Base-by-base conservation (phyloP, 2,113 vertebrate species). In the Ophiodon elongatus region DNA sequence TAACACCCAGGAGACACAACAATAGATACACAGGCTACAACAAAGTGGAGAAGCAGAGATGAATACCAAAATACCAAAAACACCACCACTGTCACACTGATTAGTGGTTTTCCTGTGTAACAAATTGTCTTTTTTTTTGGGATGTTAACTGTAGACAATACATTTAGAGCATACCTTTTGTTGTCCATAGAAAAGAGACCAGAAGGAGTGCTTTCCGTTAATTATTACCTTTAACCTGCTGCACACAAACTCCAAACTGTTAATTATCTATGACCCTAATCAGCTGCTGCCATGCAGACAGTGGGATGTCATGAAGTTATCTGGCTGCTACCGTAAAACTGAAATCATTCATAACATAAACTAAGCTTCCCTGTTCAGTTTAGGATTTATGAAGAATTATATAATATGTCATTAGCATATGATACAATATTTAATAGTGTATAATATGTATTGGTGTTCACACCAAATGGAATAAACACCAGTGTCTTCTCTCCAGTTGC, bases 1-100 rank as follows among this genome's bases (percentile, higher is more conserved):
- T 74, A 59, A 77, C 73, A 78, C 83, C 67, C 85, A 60, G 54
- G 73, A 93, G 92, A 91, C 89, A 87, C 73, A 93, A 90, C 89
- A 92, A 65, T 19, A 88, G 89, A 89, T 79, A 84, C n/a, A 79
- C 65, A 45, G 27, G 69, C 73, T 72, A 54, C 27, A 76, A 79
- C 82, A 89, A n/a, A 82, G 76, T 47, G 21, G 50, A 82, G 25
- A 43, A 50, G 43, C 41, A 52, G 52, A 64, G 45, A 54, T 39
- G 76, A 87, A 73, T 57, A 75, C 39, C 41, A 72, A 85, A 72
- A 73, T 3, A 66, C 29, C 6, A 62, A 47, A 31, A 43, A 47
- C 39, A 62, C 25, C 56, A 31, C 37, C 8, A 43, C 9, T 27
- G 67, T 27, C 27, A 33, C 1, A 4, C 47, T 19, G 39, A 29